Conservation (phyloP, 2,888 invertebrate species). For the Tyria jacobaeae region DNA sequence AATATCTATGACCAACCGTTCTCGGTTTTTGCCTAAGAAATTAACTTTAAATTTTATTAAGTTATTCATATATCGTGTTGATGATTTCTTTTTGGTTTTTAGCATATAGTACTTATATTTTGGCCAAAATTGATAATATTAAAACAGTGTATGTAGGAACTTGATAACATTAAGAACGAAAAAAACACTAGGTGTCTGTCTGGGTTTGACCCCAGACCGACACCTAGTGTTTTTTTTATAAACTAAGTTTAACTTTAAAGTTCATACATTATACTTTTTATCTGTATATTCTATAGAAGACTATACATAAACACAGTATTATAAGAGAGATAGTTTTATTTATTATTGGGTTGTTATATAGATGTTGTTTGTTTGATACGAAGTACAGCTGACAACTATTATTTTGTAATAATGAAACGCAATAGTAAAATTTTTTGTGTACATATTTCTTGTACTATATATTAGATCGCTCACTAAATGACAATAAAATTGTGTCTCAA, state of each 20-base stretch:
- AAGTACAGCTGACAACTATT: neutral
- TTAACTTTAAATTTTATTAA: slow-evolving; percentile 36
- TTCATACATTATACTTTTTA: too few relatives aligned
- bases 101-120: too few relatives aligned
- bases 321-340: neutral
- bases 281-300: too few relatives aligned
- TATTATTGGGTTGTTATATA: neutral
- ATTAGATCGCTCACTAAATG: slow-evolving; percentile 37
- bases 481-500: slow-evolving; percentile 43
- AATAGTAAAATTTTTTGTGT: neutral
- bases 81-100: neutral
- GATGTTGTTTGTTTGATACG: neutral
- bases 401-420: neutral
- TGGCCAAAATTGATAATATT: too few relatives aligned
- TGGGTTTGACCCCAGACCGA: too few relatives aligned
- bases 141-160: too few relatives aligned
- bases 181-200: too few relatives aligned
- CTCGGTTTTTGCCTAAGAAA: slow-evolving; percentile 20
- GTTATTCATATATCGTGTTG: slow-evolving; percentile 25
- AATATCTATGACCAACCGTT: slow-evolving; percentile 40
- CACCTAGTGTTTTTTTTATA: too few relatives aligned
- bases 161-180: too few relatives aligned
- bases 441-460: slow-evolving; percentile 29
- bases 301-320: neutral
- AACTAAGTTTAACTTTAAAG: too few relatives aligned